These are phyloP conservation scores for Plusia festucae DNA, from an alignment of 2,888 invertebrate genomes.

Conservation along the genomic window DNA sequence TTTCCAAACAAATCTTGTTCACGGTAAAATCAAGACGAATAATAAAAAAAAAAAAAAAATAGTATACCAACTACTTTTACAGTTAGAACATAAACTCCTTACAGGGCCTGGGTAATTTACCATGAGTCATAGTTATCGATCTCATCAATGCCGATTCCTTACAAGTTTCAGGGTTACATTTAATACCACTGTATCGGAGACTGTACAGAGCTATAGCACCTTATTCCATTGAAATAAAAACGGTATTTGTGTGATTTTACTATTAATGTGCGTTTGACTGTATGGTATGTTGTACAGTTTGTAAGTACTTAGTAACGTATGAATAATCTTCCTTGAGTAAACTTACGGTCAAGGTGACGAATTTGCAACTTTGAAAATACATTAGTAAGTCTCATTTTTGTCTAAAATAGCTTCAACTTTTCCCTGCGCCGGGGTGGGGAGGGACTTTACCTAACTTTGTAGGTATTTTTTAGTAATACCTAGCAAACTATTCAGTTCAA, in stretches of 20 bases:
- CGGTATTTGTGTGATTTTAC: background rate
- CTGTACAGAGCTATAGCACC: background rate
- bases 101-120: conserved; percentile 6
- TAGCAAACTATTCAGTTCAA: too few species aligned
- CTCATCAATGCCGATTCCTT: conserved; percentile 30
- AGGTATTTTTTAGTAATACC: too few species aligned
- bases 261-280: background rate
- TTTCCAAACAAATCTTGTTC: too few species aligned
- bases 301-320: background rate
- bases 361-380: background rate
- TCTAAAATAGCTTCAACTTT: too few species aligned
- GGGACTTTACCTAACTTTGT: too few species aligned
- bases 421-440: too few species aligned
- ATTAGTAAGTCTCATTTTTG: background rate
- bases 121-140: conserved; percentile 51
- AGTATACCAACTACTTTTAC: background rate
- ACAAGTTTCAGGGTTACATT: conserved; percentile 43
- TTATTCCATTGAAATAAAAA: background rate
- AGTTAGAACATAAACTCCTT: background rate
- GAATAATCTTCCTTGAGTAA: background rate
- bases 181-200: background rate
- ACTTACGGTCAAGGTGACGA: conserved; percentile 2
- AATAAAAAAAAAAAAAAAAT: too few species aligned
- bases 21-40: too few species aligned
- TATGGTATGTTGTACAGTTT: background rate